Evolutionary conservation across 30 jellyfish, hydroid and myxozoan genomes (phyloP).

Genomic region (Hydra vulgaris): DNA sequence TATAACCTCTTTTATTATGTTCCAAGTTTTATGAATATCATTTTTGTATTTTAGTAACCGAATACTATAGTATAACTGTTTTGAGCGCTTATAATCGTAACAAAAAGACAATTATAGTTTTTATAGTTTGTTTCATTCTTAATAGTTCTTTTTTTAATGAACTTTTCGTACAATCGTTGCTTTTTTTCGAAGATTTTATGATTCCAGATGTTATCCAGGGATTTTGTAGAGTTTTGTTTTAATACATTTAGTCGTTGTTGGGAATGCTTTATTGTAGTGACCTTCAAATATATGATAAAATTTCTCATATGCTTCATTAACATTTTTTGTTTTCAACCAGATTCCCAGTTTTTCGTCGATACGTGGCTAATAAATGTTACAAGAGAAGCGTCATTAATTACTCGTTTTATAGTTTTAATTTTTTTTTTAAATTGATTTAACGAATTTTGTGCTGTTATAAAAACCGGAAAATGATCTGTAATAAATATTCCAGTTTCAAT

Average conservation of each 20-base stretch:
- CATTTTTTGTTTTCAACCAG: background rate
- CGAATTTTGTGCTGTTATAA: background rate
- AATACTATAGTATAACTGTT: too few relatives aligned
- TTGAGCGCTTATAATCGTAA: background rate
- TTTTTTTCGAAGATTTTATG: background rate
- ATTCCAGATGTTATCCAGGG: background rate
- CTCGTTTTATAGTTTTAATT: background rate
- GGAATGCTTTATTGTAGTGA: background rate
- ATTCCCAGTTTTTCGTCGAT: background rate
- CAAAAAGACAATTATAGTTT: background rate
- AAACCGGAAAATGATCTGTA: background rate
- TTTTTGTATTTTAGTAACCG: background rate
- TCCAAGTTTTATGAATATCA: background rate
- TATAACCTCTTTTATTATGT: background rate
- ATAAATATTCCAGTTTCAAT: slow-evolving; percentile 14
- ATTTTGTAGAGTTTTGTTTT: background rate
- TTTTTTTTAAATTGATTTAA: background rate
- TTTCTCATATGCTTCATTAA: background rate
- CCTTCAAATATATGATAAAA: background rate
- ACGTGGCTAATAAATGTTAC: background rate
- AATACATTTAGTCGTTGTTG: background rate
- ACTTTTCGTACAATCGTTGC: background rate
- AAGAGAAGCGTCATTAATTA: background rate
- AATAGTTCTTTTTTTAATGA: background rate
- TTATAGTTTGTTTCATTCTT: background rate